Conservation (phyloP, 2,797 vertebrate genomes). For the Argentina silus region DNA sequence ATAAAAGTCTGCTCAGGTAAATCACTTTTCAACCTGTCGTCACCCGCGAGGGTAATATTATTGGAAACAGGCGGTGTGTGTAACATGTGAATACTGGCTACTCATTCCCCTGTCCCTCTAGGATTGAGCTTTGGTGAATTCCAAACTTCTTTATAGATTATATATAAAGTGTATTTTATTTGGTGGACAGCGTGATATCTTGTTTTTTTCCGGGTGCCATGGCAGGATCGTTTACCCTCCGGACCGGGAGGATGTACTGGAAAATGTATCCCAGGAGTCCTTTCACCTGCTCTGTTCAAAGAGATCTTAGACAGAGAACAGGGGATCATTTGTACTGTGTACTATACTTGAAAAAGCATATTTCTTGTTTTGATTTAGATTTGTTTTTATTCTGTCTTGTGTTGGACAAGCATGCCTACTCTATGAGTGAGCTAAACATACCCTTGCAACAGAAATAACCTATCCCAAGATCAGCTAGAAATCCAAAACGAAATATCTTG, state of each 20-base stretch:
- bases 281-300: too few species aligned
- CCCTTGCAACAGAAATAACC: too few species aligned
- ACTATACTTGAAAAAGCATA: too few species aligned
- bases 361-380: too few species aligned
- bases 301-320: too few species aligned
- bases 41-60: constrained; percentile 70
- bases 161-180: constrained; percentile 46
- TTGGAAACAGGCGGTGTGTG: constrained; percentile 73
- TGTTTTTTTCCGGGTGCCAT: neutral
- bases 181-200: constrained; percentile 19
- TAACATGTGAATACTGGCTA: constrained; percentile 72
- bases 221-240: neutral
- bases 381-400: neutral
- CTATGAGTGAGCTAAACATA: too few species aligned
- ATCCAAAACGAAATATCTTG: constrained; percentile 16
- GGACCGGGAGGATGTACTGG: too few species aligned
- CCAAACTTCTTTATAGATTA: constrained; percentile 62
- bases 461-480: too few species aligned
- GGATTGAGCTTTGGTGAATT: constrained; percentile 56
- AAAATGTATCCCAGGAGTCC: too few species aligned
- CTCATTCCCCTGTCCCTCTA: constrained; percentile 56
- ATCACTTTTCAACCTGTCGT: constrained; percentile 78
- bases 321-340: too few species aligned
- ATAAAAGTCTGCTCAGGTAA: constrained; percentile 73
- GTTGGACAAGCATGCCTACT: neutral